These are phyloP conservation scores for Agriopis leucophaearia DNA, from an alignment of 2,888 invertebrate genomes.

Conservation along the genomic window DNA sequence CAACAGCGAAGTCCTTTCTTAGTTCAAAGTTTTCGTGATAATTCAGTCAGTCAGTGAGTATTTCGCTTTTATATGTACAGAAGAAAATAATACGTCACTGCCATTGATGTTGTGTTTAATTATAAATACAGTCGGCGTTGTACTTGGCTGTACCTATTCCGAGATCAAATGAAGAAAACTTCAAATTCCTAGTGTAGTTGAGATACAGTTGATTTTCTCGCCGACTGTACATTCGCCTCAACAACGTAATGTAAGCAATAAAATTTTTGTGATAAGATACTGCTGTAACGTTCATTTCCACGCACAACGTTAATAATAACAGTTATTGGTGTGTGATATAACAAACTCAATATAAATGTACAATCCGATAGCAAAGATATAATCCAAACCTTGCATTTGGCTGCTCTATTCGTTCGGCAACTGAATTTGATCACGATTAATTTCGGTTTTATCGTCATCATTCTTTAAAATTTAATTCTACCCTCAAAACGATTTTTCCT, in stretches of 20 bases:
- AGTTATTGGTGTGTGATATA: slow-evolving; percentile 53
- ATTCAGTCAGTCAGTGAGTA: too few species aligned
- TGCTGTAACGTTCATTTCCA: slow-evolving; percentile 62
- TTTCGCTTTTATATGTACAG: not conserved
- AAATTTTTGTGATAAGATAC: slow-evolving; percentile 77
- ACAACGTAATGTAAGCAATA: slow-evolving; percentile 78
- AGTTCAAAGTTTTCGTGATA: too few species aligned
- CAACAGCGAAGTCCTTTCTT: too few species aligned
- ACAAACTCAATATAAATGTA: slow-evolving; percentile 47
- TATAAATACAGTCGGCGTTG: slow-evolving; percentile 32
- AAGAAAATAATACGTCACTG: slow-evolving; percentile 60
- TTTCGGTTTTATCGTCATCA: too few species aligned
- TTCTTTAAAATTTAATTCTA: too few species aligned
- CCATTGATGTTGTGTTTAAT: slow-evolving; percentile 66
- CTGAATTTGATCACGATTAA: not conserved
- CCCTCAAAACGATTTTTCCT: too few species aligned
- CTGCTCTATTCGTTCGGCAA: not conserved
- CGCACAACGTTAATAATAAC: slow-evolving; percentile 62
- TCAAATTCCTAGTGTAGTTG: slow-evolving; percentile 5
- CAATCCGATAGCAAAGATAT: slow-evolving; percentile 38
- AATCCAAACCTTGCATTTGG: not conserved
- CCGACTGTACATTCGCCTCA: slow-evolving; percentile 54
- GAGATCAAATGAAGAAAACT: slow-evolving; percentile 3
- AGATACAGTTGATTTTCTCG: slow-evolving; percentile 33
- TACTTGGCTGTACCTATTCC: not conserved